Evolutionary conservation across 2,888 invertebrate species (phyloP).

Genomic region (Exephanes ischioxanthus): DNA sequence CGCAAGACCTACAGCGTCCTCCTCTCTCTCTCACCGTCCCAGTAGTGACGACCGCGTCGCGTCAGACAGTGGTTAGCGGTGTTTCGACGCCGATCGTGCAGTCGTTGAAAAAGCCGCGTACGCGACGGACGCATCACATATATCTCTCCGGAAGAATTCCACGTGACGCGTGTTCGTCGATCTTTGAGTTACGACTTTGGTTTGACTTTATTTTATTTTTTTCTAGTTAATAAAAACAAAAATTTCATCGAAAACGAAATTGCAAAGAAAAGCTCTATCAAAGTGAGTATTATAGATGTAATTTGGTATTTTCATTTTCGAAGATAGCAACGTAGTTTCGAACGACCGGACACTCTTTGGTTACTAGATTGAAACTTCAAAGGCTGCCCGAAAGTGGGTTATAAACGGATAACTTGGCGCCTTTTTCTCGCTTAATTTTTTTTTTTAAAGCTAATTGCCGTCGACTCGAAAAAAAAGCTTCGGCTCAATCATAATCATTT

Average conservation of each 20-base stretch:
- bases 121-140: conserved; percentile 66
- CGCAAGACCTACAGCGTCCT: conserved; percentile 37
- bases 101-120: conserved; percentile 74
- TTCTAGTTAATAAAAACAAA: background rate
- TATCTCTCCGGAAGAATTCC: conserved; percentile 42
- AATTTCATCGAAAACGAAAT: conserved; percentile 1
- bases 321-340: background rate
- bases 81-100: conserved; percentile 65
- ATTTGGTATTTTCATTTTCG: background rate
- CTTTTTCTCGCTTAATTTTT: conserved; percentile 11
- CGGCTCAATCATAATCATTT: background rate
- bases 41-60: conserved; percentile 71
- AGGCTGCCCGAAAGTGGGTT: conserved; percentile 35
- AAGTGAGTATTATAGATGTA: conserved; percentile 40
- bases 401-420: conserved; percentile 51
- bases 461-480: conserved; percentile 1
- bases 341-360: background rate
- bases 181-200: conserved; percentile 22
- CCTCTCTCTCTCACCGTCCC: conserved; percentile 20
- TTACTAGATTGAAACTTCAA: conserved; percentile 57
- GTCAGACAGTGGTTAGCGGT: conserved; percentile 69
- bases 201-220: conserved; percentile 4
- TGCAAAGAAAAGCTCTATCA: background rate
- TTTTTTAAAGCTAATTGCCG: conserved; percentile 11
- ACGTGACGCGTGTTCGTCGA: conserved; percentile 59